These are phyloP conservation scores for Squalus acanthias DNA, from an alignment of 2,797 vertebrate species.

Conservation along the genomic window DNA sequence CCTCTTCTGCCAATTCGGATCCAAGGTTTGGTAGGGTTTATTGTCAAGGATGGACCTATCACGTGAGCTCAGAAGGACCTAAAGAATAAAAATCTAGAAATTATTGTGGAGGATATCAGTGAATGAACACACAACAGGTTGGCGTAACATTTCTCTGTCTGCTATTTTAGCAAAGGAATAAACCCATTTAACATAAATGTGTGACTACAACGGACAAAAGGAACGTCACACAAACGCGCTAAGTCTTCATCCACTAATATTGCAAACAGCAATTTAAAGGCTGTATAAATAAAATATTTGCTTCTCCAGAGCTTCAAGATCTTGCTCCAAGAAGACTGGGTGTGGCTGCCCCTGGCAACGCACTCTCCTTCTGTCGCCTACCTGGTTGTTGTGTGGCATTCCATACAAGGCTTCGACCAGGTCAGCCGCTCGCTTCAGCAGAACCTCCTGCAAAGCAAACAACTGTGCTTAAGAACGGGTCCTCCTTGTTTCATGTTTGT, in stretches of 20 bases:
- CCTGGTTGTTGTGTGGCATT: slow-evolving; percentile 70
- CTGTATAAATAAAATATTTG: not conserved
- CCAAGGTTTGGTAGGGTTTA: not conserved
- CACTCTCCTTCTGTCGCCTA: slow-evolving; percentile 41
- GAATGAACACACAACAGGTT: not conserved
- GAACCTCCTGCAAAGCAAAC: slow-evolving; percentile 57
- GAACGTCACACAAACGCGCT: not conserved
- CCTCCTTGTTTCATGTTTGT: not conserved
- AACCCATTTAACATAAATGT: too few relatives aligned
- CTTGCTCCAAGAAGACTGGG: not conserved
- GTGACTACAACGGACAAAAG: not conserved
- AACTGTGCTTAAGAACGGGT: not conserved
- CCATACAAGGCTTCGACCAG: slow-evolving; percentile 71
- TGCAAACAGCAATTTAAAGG: not conserved
- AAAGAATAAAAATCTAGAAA: not conserved
- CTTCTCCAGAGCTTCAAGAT: too few relatives aligned
- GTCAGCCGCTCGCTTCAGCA: slow-evolving; percentile 69
- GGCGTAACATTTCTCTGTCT: not conserved
- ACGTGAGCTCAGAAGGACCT: not conserved
- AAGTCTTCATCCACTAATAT: not conserved
- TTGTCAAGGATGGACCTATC: not conserved
- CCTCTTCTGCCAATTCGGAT: not conserved
- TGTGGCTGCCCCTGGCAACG: too few relatives aligned
- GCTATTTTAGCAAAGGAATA: not conserved
- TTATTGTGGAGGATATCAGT: not conserved